Conservation (phyloP, 2,797 vertebrate species). For the Gambelia wislizenii region DNA sequence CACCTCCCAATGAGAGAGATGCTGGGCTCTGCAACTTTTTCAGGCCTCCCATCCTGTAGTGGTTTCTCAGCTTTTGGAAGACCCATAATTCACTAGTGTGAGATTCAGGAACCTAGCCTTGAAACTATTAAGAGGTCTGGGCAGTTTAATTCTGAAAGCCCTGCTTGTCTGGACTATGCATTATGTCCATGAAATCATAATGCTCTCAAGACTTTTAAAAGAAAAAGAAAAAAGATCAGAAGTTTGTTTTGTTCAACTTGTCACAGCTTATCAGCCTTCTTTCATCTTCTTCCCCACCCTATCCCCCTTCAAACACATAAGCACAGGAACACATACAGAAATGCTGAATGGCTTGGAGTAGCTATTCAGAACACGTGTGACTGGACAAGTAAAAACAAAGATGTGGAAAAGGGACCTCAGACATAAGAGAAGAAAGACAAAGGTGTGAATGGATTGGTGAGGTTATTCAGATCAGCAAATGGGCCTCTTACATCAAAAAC, state of each 20-base stretch:
- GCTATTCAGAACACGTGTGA: conserved; percentile 78
- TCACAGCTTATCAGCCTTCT: conserved; percentile 63
- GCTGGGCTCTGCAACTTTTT: background rate
- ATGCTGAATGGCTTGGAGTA: conserved; percentile 70
- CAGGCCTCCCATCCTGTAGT: background rate
- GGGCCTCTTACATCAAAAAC: conserved; percentile 39
- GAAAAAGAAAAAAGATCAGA: conserved; percentile 26
- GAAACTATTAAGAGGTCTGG: conserved; percentile 14
- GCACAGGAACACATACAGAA: background rate
- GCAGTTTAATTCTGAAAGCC: conserved; percentile 23
- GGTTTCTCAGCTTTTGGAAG: background rate
- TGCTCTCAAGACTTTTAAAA: conserved; percentile 53
- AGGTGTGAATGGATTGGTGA: conserved; percentile 83
- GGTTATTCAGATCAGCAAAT: conserved; percentile 74
- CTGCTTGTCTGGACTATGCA: conserved; percentile 7
- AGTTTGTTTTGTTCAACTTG: conserved; percentile 61
- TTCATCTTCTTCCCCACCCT: conserved; percentile 20
- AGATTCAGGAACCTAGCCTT: background rate
- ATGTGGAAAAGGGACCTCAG: conserved; percentile 37
- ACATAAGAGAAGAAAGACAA: conserved; percentile 64
- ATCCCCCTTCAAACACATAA: background rate
- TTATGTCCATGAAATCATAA: background rate
- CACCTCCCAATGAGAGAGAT: background rate
- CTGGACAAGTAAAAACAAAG: conserved; percentile 85
- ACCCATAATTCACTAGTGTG: background rate